phyloP scores from a whole-genome alignment of 2,113 vertebrate genomes.

The Clarias batrachus region DNA sequence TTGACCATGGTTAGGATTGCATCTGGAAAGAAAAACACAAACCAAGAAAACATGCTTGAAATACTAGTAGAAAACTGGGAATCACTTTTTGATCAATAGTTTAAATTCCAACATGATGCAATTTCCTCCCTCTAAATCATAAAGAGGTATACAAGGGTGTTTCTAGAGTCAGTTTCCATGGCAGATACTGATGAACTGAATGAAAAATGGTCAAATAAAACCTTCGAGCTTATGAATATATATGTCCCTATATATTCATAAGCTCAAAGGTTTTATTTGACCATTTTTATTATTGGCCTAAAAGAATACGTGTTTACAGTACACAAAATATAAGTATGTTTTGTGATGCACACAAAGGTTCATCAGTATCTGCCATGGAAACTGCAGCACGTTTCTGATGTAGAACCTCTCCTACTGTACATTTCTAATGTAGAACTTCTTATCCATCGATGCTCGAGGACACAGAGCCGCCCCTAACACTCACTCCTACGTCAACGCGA shows the following conservation, averaged over 20 bases:
- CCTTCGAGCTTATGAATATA: too few relatives aligned
- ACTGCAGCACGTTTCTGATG: background rate
- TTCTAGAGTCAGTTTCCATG: background rate
- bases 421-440: background rate
- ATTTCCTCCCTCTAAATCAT: background rate
- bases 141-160: background rate
- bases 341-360: background rate
- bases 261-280: background rate
- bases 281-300: background rate
- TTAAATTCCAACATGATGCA: background rate
- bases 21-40: constrained; percentile 73
- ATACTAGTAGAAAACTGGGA: background rate
- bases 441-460: background rate
- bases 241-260: background rate
- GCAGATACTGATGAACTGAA: too few relatives aligned
- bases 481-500: background rate
- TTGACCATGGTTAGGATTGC: constrained; percentile 98
- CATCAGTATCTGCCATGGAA: background rate
- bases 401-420: background rate
- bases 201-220: too few relatives aligned
- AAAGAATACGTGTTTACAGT: too few relatives aligned
- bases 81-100: background rate
- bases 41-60: constrained; percentile 27
- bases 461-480: constrained; percentile 12
- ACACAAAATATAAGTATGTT: background rate